A percentile compares a stretch with the other conserved stretches of the same genome.
Evolutionary conservation across 2,888 invertebrate species (phyloP).

Genomic region (Apantesis nais): DNA sequence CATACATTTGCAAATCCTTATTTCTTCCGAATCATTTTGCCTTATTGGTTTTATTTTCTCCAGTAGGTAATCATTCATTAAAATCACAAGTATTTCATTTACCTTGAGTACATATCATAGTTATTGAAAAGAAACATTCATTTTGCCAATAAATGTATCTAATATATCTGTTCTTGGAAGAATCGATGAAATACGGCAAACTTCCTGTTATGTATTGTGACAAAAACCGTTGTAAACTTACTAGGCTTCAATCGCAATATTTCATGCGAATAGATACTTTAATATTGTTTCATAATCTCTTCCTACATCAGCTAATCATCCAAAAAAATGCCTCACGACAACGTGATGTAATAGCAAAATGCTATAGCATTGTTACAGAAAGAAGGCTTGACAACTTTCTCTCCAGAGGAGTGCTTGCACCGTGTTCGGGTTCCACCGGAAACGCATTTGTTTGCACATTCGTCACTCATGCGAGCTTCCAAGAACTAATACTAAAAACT

Average conservation of each 20-base stretch:
- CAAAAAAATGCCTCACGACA: constrained; percentile 42
- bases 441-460: constrained; percentile 51
- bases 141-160: neutral
- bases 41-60: no score
- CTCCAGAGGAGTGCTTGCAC: constrained; percentile 41
- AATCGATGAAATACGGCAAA: neutral
- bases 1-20: no score
- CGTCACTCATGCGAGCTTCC: constrained; percentile 46
- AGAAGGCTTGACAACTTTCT: constrained; percentile 58
- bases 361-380: constrained; percentile 49
- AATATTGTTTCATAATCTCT: constrained; percentile 44
- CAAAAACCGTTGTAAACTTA: constrained; percentile 18
- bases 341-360: constrained; percentile 48
- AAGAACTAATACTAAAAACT: constrained; percentile 47
- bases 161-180: neutral
- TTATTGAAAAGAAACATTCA: neutral
- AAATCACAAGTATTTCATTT: neutral
- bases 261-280: constrained; percentile 24
- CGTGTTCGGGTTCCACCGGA: constrained; percentile 41
- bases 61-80: neutral
- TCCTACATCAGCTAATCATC: constrained; percentile 42
- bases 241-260: constrained; percentile 32
- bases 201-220: neutral
- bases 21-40: no score
- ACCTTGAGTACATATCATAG: neutral